phyloP scores from a whole-genome alignment of 2,888 invertebrate genomes.

The Leptopterna dolabrata region DNA sequence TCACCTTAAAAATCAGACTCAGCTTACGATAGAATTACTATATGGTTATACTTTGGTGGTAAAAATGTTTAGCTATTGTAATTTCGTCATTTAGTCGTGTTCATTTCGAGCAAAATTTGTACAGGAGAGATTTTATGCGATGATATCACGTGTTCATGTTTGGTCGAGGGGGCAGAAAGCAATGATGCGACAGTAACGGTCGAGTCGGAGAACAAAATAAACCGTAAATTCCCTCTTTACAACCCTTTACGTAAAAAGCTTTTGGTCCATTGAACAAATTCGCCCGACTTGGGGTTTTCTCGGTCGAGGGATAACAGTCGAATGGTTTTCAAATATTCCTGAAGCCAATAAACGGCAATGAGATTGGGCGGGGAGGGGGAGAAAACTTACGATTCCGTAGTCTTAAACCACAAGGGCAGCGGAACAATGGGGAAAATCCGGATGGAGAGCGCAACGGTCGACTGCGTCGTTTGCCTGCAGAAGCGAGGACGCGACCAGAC shows the following conservation, averaged over 20 bases:
- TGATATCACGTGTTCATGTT: no score
- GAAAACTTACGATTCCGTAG: slow-evolving; percentile 6
- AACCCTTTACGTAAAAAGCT: slow-evolving; percentile 39
- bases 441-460: slow-evolving; percentile 6
- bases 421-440: slow-evolving; percentile 20
- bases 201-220: not conserved
- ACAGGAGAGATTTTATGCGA: no score
- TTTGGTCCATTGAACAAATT: slow-evolving; percentile 18
- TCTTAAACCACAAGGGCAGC: not conserved
- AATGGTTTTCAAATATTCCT: not conserved
- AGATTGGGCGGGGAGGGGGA: not conserved
- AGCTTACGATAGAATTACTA: no score
- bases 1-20: no score
- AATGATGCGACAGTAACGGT: no score
- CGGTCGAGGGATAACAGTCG: not conserved
- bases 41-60: no score
- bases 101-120: no score
- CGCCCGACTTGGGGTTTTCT: not conserved
- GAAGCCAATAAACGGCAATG: not conserved
- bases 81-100: no score
- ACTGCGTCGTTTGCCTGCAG: slow-evolving; percentile 32
- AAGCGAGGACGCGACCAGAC: not conserved
- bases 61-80: no score
- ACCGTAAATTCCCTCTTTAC: slow-evolving; percentile 13
- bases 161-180: no score